Evolutionary conservation across 2,888 invertebrate species (phyloP), one percentile per base, ranked within the genome.

Genomic region (Zhengitettix transpicula): DNA sequence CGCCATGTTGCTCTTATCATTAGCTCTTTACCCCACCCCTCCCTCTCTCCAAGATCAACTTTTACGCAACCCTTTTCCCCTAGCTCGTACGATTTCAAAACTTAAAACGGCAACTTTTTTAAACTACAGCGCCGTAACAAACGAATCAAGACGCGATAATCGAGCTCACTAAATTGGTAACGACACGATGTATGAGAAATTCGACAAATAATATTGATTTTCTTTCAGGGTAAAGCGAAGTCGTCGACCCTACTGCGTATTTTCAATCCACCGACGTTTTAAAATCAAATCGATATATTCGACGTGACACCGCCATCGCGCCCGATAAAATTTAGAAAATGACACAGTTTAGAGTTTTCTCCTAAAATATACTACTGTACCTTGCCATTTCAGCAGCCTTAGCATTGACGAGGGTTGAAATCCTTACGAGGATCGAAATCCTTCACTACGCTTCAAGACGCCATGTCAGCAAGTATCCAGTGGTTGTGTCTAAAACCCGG

Each of bases 31-130:
- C 61, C 64, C 61, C 61, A 61, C 64, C 61, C 58, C 61, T 40
- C 56, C 59, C 55, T 51, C 52, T 59, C 61, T 53, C 41, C 63
- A 52, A 51, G 54, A 44, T 52, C 58, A 57, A 52, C 57, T 58
- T 63, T 63, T 63, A 63, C 63, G 63, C 63, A 63, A 63, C 63
- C 63, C 63, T 63, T 61, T 60, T 56, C 55, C 63, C 60, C 60
- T 57, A 59, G 47, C 28, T 42, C 15, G 28, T 28, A 28, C 28
- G 28, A 28, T 28, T 28, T 28, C 28, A 28, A 28, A 28, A 28
- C 28, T 28, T 28, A 28, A 28, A 2, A 28, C 28, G 28, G 28
- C 28, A 28, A 28, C 28, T 28, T 28, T 28, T 28, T 28, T 28
- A 28, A 28, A 28, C 28, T 28, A 28, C 28, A 28, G 28, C 28